Evolutionary conservation across 2,113 vertebrate genomes (phyloP).

Genomic region (Blennius ocellaris): DNA sequence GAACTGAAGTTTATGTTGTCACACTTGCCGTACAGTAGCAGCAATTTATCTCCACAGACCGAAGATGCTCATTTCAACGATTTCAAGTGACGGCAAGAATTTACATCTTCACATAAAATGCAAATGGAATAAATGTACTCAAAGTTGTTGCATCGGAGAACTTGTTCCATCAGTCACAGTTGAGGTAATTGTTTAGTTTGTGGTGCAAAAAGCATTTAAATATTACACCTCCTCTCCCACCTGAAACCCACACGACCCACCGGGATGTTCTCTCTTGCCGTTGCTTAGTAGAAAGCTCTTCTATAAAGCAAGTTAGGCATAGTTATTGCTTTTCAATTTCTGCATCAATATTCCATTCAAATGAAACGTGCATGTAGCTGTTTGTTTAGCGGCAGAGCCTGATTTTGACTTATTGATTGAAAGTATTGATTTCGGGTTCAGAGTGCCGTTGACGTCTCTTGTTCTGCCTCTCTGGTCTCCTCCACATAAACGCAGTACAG

Average conservation of each 20-base stretch:
- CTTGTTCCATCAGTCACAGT: too few species aligned
- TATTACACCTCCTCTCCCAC: not conserved
- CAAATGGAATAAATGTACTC: not conserved
- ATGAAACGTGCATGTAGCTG: conserved; percentile 4
- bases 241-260: not conserved
- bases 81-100: not conserved
- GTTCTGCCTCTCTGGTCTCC: conserved; percentile 33
- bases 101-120: not conserved
- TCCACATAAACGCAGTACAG: conserved; percentile 19
- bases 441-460: not conserved
- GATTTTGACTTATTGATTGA: conserved; percentile 11
- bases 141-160: not conserved
- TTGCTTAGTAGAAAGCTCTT: conserved; percentile 7
- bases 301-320: not conserved
- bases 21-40: conserved; percentile 33
- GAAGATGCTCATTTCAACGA: conserved; percentile 12
- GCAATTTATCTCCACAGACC: conserved; percentile 13
- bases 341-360: not conserved
- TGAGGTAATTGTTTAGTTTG: not conserved
- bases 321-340: conserved; percentile 8
- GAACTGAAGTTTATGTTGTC: conserved; percentile 30
- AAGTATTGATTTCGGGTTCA: not conserved
- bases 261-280: conserved; percentile 2
- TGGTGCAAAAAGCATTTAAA: not conserved
- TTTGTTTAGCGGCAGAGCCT: conserved; percentile 20